Conservation (phyloP, 2,888 invertebrate species). For the Lapara coniferarum region DNA sequence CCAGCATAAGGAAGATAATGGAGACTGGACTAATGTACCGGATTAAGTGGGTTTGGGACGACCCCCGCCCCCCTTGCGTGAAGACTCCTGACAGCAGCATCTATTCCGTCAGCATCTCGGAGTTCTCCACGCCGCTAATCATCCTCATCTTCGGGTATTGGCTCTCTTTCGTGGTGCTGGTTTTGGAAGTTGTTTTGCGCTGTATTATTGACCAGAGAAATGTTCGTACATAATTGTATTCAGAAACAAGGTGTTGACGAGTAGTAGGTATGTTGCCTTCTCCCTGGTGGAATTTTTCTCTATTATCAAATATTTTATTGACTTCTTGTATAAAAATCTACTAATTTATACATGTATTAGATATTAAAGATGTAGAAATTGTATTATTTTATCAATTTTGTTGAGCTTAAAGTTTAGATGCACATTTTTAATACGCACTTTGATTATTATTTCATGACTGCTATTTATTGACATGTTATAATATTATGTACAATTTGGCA, state of each 20-base stretch:
- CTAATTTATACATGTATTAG: no score
- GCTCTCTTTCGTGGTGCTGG: conserved; percentile 60
- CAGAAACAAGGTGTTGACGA: not conserved
- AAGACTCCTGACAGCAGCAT: conserved; percentile 69
- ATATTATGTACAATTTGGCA: no score
- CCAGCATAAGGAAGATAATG: conserved; percentile 82
- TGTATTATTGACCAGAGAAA: conserved; percentile 29
- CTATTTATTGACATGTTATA: no score
- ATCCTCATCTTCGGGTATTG: conserved; percentile 77
- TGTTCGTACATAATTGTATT: no score
- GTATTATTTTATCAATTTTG: no score
- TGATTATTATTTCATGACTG: no score
- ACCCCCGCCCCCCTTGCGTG: conserved; percentile 83
- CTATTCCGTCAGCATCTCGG: conserved; percentile 82
- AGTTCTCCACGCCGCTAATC: conserved; percentile 83
- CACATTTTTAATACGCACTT: no score
- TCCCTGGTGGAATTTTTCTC: no score
- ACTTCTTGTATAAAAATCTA: no score
- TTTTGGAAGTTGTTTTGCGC: conserved; percentile 59
- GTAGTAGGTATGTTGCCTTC: not conserved
- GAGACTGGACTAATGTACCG: conserved; percentile 85
- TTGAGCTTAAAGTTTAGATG: no score
- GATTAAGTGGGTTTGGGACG: conserved; percentile 83
- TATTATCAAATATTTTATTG: no score
- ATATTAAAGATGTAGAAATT: no score